Evolutionary conservation across 2,888 invertebrate genomes (phyloP), one percentile per base, ranked within the genome.

Genomic region (Drosophila anomelani): DNA sequence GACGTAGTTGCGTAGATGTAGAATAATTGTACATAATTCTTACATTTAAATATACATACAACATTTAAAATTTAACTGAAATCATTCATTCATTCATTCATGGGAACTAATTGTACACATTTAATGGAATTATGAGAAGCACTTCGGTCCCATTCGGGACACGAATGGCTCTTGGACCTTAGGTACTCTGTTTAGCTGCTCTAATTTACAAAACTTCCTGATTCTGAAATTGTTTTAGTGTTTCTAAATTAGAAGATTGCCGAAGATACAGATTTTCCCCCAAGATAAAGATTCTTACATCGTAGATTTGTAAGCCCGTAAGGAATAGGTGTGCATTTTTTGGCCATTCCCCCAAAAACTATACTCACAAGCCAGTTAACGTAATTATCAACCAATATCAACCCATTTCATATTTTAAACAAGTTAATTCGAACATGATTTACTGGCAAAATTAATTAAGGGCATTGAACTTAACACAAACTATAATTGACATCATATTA

Each of bases 1-100:
- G 51, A 26, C 9, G 13, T 23, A 70, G 23, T 51, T 57, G 34
- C 38, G 13, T 73, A 75, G 44, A 4, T 57, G 62, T 59, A 54
- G 55, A 41, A 44, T 76, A 84, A 86, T 76, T 85, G 80, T 57
- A 85, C 70, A 87, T 61, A 60, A 15, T 23, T 46, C n/a, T 43
- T 73, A 44, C 29, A 15, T 17, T 38, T 34, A 36, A 59, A 17
- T 46, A 51, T 53, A 51, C 29, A 47, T 20, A 53, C 15, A 57
- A 32, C n/a, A 46, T 38, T 13, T 12, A 6, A 17, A 34, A 59
- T 41, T 51, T n/a, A 47, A 36, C 3, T 23, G 9, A 23, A 2
- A 6, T 15, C 15, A 3, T 51, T 34, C 3, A 34, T 34, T 34
- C 3, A 34, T 34, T 51, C 5, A 34, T 29, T 10, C 4, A 51